These are phyloP conservation scores for Ctenoplectra terminalis DNA, from an alignment of 1,140 invertebrate species.

Conservation along the genomic window DNA sequence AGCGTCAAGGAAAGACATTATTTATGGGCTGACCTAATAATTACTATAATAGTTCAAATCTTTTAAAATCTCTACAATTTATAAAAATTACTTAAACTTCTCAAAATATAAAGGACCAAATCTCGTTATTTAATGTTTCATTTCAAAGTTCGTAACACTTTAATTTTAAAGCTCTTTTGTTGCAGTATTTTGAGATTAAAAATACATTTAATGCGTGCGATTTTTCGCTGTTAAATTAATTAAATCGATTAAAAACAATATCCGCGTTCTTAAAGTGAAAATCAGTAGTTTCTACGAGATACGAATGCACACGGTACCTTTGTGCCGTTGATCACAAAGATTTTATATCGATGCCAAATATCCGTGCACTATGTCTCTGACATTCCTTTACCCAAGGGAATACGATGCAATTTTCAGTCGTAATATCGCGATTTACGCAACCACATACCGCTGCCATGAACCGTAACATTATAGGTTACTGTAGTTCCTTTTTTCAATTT, in stretches of 20 bases:
- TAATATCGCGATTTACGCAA: constrained; percentile 32
- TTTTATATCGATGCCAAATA: constrained; percentile 15
- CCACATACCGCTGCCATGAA: constrained; percentile 7
- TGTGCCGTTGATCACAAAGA: not conserved
- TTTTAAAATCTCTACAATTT: not conserved
- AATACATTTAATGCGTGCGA: no score
- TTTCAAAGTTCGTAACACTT: not conserved
- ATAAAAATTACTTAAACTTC: not conserved
- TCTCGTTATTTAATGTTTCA: no score
- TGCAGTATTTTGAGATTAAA: no score
- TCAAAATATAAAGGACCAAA: no score
- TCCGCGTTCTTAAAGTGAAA: not conserved
- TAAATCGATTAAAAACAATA: not conserved
- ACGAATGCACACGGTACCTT: no score
- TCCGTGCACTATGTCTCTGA: not conserved
- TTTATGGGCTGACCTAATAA: no score
- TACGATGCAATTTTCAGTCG: constrained; percentile 27
- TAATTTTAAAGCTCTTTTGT: not conserved
- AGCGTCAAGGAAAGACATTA: no score
- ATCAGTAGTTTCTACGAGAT: not conserved
- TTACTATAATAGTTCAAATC: no score
- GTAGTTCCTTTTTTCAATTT: constrained; percentile 11
- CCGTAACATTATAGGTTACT: constrained; percentile 21
- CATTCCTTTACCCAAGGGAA: not conserved
- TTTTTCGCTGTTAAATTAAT: not conserved